These are phyloP conservation scores for Aurelia coerulea DNA, from an alignment of 30 jellyfish, hydroid and myxozoan genomes.

Conservation along the genomic window DNA sequence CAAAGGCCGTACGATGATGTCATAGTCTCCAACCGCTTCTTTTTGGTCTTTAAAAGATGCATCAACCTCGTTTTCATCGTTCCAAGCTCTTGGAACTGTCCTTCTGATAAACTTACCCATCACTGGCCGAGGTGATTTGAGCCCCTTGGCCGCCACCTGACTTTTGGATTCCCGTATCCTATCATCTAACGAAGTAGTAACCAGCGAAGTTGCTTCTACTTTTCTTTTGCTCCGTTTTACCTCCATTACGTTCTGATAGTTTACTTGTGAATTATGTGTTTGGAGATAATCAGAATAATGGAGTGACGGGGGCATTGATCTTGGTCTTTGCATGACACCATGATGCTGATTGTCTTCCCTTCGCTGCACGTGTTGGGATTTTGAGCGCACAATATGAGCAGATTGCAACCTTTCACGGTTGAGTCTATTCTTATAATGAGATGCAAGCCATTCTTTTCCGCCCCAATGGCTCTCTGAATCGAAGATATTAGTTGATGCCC, in stretches of 20 bases:
- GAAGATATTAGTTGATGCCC: conserved; percentile 44
- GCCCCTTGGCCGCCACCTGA: background rate
- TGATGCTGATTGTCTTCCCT: background rate
- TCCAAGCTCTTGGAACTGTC: background rate
- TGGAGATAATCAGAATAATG: background rate
- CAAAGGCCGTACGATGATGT: conserved; percentile 23
- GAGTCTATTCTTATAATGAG: conserved; percentile 30
- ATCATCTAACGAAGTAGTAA: background rate
- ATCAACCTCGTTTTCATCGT: background rate
- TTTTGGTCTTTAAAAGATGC: background rate
- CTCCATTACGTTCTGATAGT: background rate
- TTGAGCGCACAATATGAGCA: conserved; percentile 14
- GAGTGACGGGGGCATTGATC: conserved; percentile 44
- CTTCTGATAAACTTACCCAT: background rate
- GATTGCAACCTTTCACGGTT: conserved; percentile 30
- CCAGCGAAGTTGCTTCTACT: background rate
- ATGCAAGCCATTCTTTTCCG: conserved; percentile 42
- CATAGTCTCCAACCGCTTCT: conserved; percentile 31
- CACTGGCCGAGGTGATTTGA: background rate
- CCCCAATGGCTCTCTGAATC: conserved; percentile 46
- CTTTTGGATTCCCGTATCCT: background rate
- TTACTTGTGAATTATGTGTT: background rate
- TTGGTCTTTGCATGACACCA: conserved; percentile 21
- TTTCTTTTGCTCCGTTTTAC: background rate
- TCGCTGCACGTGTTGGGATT: conserved; percentile 9